Conservation (phyloP, 2,888 invertebrate genomes). For the Coenonympha arcania region DNA sequence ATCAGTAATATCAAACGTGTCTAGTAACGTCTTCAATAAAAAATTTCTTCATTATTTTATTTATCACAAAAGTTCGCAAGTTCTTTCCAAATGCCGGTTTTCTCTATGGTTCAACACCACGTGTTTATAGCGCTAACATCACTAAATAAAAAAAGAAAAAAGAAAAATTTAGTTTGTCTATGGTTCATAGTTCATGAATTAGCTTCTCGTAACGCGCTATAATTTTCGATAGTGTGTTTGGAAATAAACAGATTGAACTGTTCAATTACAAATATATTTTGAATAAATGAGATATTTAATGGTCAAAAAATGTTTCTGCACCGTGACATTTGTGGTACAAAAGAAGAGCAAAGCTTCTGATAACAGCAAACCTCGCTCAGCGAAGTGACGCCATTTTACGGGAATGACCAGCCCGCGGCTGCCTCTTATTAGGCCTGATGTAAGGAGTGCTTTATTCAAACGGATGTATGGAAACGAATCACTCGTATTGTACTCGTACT, state of each 20-base stretch:
- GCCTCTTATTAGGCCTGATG: conserved; percentile 69
- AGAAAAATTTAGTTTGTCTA: conserved; percentile 36
- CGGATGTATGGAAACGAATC: conserved; percentile 71
- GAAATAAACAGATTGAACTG: conserved; percentile 63
- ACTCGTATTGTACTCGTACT: conserved; percentile 68
- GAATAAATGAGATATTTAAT: conserved; percentile 40
- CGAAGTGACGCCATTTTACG: conserved; percentile 76
- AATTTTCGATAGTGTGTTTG: conserved; percentile 66
- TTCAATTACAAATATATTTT: conserved; percentile 46
- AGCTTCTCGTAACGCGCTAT: conserved; percentile 67
- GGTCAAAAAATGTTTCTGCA: conserved; percentile 50
- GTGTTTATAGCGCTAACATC: conserved; percentile 37
- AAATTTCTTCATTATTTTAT: no score
- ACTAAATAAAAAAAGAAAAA: conserved; percentile 42
- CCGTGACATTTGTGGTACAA: conserved; percentile 46
- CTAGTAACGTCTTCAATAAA: no score
- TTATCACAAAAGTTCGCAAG: no score
- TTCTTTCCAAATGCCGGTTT: conserved; percentile 12
- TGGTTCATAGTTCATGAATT: conserved; percentile 66
- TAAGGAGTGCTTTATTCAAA: conserved; percentile 64
- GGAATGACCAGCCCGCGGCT: conserved; percentile 75
- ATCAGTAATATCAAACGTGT: no score
- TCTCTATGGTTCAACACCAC: conserved; percentile 49
- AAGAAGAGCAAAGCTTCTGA: conserved; percentile 53
- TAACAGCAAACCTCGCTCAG: conserved; percentile 67